These are phyloP conservation scores for Macroglossus sobrinus DNA, from an alignment of 2,113 vertebrate genomes.

Conservation along the genomic window DNA sequence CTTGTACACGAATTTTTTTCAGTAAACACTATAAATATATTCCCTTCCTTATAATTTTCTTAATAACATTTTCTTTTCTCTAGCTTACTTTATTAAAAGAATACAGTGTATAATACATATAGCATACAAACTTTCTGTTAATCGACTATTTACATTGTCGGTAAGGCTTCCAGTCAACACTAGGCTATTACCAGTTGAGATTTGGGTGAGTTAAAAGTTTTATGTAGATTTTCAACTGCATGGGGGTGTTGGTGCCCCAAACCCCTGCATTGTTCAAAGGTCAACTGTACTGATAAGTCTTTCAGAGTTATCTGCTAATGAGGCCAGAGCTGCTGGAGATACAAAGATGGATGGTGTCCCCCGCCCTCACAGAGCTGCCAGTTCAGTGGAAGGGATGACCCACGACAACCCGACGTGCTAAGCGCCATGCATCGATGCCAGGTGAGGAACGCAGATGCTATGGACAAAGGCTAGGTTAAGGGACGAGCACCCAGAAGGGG, in stretches of 20 bases:
- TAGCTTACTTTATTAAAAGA: neutral
- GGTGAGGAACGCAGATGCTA: neutral
- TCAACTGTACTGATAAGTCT: neutral
- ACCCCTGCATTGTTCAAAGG: neutral
- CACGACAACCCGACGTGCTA: neutral
- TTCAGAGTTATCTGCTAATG: neutral
- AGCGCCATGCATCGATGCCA: neutral
- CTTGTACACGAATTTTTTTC: neutral
- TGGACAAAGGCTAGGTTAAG: neutral
- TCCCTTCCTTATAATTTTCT: neutral
- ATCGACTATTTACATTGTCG: neutral
- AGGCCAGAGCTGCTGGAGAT: neutral
- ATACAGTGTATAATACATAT: neutral
- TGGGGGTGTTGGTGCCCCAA: neutral
- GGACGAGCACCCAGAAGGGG: neutral
- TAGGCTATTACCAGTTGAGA: neutral
- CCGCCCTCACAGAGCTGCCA: fast-evolving
- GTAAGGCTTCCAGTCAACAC: neutral
- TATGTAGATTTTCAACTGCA: no score
- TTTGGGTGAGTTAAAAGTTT: neutral
- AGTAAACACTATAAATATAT: neutral
- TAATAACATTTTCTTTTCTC: neutral
- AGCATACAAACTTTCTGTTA: neutral
- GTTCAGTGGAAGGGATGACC: neutral
- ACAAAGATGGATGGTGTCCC: neutral